These are phyloP conservation scores for Lasioglossum oenotherae DNA, from an alignment of 2,888 invertebrate species.

Conservation along the genomic window DNA sequence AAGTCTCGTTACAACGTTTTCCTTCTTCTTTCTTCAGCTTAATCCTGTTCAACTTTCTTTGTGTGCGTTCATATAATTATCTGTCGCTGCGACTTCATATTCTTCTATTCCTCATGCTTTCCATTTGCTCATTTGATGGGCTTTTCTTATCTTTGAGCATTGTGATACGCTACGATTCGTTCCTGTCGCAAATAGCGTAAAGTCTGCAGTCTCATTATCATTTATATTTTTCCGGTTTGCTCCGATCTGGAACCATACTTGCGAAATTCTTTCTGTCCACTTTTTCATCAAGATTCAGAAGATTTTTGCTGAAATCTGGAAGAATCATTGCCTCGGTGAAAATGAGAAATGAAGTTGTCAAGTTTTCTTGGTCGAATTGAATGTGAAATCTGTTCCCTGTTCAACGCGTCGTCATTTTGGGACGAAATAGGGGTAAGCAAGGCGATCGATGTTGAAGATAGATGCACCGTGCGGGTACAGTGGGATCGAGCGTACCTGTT, in stretches of 20 bases:
- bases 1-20: background rate
- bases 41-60: background rate
- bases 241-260: no score
- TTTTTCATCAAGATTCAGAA: background rate
- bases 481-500: slow-evolving; percentile 25
- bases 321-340: background rate
- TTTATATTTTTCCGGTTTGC: no score
- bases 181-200: no score
- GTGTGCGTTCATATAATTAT: background rate
- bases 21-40: background rate
- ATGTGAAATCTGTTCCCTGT: background rate
- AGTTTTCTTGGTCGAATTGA: background rate
- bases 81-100: background rate
- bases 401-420: background rate
- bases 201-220: no score
- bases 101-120: background rate
- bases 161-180: background rate
- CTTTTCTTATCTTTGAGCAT: background rate
- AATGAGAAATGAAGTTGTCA: background rate
- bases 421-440: background rate
- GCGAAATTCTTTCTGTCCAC: background rate
- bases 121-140: background rate
- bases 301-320: background rate
- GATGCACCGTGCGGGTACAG: slow-evolving; percentile 21
- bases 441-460: background rate